Base-by-base conservation (phyloP, 2,113 vertebrate species). In the Daphoenositta chrysoptera region DNA sequence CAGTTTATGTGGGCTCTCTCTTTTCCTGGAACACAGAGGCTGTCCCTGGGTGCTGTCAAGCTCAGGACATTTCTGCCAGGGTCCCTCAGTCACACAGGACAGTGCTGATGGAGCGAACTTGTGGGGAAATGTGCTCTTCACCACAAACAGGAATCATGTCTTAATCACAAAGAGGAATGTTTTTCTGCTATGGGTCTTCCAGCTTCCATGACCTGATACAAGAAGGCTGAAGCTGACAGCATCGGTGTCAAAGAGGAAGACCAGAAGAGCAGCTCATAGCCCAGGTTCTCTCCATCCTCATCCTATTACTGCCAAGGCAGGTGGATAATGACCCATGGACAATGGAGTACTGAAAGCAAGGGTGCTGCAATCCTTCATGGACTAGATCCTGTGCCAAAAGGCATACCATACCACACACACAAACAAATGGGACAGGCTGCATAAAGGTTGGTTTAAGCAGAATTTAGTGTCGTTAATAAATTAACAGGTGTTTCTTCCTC, bases 61-160 rank as follows among this genome's bases (percentile, higher is more conserved):
- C 26, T 68, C n/a, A 28, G 14, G 24, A 40, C 19, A 54, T n/a
- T 83, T 58, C 35, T 79, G 47, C 39, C 51, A 69, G 24, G 9
- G 22, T 44, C 37, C 21, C 31, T 58, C 1, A 1, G n/a, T 44
- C 51, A 53, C 28, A 24, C 0, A 28, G 15, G 60, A 66, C 16
- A 63, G 47, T 35, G 27, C 28, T 83, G 51, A 58, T 45, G 20
- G 35, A 80, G 20, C 13, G 22, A 77, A 39, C 15, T 5, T 31
- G 58, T 31, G 20, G 19, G 19, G 13, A 45, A 37, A 11, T 10
- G 4, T 30, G 40, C 24, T 84, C 7, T 11, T 48, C 13, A 65
- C 35, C 31, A 50, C 28, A 53, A 42, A 60, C 37, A 10, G 23
- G 35, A 69, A 42, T 44, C 15, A 44, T 16, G 10, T 83, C 4